phyloP scores from a whole-genome alignment of 2,113 vertebrate genomes.

The Pomatorhinus ruficollis region DNA sequence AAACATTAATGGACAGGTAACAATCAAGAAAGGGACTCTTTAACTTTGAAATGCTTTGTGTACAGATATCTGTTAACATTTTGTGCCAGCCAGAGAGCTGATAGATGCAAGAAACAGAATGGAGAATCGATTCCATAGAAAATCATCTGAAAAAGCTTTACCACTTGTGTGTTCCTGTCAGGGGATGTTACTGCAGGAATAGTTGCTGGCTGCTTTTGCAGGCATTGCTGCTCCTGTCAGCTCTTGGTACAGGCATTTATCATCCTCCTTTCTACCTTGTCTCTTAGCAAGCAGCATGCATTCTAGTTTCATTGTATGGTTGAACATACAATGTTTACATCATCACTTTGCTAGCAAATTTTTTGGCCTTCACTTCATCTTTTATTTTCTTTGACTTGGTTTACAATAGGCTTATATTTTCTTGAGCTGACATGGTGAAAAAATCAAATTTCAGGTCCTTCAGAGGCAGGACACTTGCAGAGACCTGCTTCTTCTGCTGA shows the following conservation, averaged over 20 bases:
- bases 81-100: background rate
- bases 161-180: background rate
- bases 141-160: background rate
- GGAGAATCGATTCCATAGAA: background rate
- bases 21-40: background rate
- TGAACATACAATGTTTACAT: background rate
- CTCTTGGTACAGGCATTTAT: background rate
- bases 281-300: background rate
- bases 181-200: fast-evolving
- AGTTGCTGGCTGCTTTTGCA: background rate
- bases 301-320: background rate
- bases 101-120: background rate
- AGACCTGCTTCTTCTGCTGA: background rate
- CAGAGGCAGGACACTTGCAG: background rate
- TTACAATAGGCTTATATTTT: background rate
- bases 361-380: background rate
- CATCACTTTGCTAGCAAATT: background rate
- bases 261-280: background rate
- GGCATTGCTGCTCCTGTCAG: fast-evolving
- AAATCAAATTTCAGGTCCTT: background rate
- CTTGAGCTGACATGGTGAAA: background rate
- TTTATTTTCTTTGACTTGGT: background rate
- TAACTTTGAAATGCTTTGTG: background rate
- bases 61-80: background rate
- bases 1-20: background rate